Evolutionary conservation across 1,140 invertebrate genomes (phyloP).

Genomic region (Drosophila insularis): DNA sequence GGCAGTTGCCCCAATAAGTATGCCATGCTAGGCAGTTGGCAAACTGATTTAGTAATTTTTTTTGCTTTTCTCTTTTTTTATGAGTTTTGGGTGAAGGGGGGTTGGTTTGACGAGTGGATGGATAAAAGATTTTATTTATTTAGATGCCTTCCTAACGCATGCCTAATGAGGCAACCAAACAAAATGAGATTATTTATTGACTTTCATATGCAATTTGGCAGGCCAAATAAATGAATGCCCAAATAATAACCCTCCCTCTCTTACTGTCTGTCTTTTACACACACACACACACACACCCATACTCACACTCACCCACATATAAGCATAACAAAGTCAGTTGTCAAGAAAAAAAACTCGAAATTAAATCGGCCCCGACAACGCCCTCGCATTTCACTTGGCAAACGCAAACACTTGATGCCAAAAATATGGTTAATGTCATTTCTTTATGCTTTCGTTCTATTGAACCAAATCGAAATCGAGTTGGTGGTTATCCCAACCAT

Average conservation of each 20-base stretch:
- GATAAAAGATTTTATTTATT: conserved; percentile 49
- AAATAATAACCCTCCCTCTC: conserved; percentile 58
- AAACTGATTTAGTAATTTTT: background rate
- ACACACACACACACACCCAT: background rate
- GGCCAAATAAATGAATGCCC: conserved; percentile 39
- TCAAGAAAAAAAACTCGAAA: conserved; percentile 52
- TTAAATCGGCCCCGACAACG: conserved; percentile 21
- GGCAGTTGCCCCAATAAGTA: conserved; percentile 4
- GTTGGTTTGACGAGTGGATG: background rate
- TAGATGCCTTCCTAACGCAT: conserved; percentile 50
- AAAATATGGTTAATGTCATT: conserved; percentile 80
- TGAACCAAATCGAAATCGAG: conserved; percentile 40
- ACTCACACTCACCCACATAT: background rate
- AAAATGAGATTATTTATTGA: conserved; percentile 70
- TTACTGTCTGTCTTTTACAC: background rate
- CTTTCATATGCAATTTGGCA: conserved; percentile 76
- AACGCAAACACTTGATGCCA: conserved; percentile 65
- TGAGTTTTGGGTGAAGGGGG: background rate
- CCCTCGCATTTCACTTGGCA: background rate
- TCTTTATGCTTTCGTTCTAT: conserved; percentile 47
- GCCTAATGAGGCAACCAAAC: conserved; percentile 57
- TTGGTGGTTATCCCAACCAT: conserved; percentile 9
- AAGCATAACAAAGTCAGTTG: conserved; percentile 53
- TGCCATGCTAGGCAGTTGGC: background rate
- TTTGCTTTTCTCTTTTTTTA: background rate